These are phyloP conservation scores for Oopsacas minuta DNA, from an alignment of 37 sponge, comb jelly and placozoan genomes.

Conservation along the genomic window DNA sequence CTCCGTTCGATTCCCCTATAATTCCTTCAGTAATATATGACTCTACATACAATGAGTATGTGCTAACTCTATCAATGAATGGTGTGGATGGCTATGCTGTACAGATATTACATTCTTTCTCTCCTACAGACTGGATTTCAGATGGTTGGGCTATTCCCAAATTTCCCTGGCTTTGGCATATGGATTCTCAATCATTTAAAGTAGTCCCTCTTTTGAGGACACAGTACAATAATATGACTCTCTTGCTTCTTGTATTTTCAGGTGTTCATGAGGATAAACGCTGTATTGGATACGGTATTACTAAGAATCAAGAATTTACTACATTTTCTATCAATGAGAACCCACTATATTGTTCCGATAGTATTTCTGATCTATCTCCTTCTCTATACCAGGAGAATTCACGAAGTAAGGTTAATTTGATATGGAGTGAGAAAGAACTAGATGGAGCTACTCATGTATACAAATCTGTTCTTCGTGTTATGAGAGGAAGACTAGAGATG, in stretches of 20 bases:
- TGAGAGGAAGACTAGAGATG: not conserved
- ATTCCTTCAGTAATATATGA: not conserved
- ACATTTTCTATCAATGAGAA: not conserved
- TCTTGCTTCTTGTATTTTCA: not conserved
- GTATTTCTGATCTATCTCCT: not conserved
- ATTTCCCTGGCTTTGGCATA: not conserved
- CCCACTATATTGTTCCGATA: not conserved
- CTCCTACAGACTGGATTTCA: not conserved
- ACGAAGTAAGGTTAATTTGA: not conserved
- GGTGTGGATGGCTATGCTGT: not conserved
- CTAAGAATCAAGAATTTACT: not conserved
- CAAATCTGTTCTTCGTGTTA: not conserved
- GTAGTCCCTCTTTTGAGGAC: not conserved
- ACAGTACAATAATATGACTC: not conserved
- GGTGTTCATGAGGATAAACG: not conserved
- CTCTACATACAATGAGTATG: not conserved
- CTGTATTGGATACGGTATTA: slow-evolving; percentile 3
- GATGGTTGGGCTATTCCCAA: not conserved
- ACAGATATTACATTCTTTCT: not conserved
- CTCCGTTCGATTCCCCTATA: not conserved
- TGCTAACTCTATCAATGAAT: not conserved
- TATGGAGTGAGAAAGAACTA: not conserved
- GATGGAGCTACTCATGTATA: not conserved
- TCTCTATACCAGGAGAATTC: not conserved
- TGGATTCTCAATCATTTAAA: not conserved